A percentile compares a stretch with the other conserved stretches of the same genome.
Evolutionary conservation across 2,113 vertebrate species (phyloP).

Genomic region (Dromaius novaehollandiae): DNA sequence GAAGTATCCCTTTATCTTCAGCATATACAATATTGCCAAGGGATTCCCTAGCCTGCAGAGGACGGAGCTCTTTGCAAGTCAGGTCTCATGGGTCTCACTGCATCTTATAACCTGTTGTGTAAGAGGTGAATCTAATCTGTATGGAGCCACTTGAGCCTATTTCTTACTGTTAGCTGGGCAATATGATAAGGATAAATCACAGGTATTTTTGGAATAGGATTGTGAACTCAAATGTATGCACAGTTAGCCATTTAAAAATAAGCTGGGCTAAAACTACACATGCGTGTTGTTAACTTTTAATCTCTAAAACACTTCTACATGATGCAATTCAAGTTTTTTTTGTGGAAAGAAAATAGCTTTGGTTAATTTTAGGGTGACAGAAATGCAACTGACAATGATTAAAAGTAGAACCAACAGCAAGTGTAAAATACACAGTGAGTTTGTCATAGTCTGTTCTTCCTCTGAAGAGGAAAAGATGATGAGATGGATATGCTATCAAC

Average conservation of each 20-base stretch:
- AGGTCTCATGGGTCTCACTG: neutral
- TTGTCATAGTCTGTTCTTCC: neutral
- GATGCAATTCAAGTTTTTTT: neutral
- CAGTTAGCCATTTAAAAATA: slow-evolving; percentile 29
- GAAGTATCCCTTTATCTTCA: neutral
- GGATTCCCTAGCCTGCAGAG: slow-evolving; percentile 25
- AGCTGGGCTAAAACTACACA: neutral
- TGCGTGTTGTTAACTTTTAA: neutral
- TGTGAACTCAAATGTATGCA: neutral
- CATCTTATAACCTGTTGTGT: slow-evolving; percentile 25
- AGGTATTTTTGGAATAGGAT: slow-evolving; percentile 64
- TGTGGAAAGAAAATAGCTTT: neutral
- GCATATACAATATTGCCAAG: neutral
- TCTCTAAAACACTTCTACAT: neutral
- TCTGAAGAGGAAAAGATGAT: neutral
- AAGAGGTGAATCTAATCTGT: slow-evolving; percentile 41
- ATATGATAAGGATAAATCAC: slow-evolving; percentile 63
- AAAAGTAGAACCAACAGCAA: neutral
- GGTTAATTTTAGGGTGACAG: neutral
- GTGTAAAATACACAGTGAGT: neutral
- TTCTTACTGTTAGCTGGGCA: slow-evolving; percentile 46
- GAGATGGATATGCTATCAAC: neutral
- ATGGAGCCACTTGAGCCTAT: slow-evolving; percentile 60
- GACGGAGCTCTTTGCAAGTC: neutral
- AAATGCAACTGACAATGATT: neutral